phyloP scores from a whole-genome alignment of 2,888 invertebrate species.

The Pomacea canaliculata region DNA sequence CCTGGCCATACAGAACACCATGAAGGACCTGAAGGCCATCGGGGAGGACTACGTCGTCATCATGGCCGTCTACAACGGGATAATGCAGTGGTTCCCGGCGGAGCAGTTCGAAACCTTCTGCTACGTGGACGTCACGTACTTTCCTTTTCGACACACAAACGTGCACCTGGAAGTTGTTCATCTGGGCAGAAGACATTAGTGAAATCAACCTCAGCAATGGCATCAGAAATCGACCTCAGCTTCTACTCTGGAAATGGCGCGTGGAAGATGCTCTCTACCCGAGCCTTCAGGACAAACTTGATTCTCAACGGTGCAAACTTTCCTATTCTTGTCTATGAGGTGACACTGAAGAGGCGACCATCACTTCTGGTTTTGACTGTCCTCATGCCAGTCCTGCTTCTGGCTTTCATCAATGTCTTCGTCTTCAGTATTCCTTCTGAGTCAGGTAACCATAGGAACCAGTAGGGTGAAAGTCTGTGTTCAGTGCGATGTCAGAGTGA shows the following conservation, averaged over 20 bases:
- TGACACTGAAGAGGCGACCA: slow-evolving; percentile 7
- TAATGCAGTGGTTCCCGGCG: slow-evolving; percentile 7
- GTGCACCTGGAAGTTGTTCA: neutral
- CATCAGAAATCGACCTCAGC: neutral
- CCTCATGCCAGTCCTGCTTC: slow-evolving; percentile 10
- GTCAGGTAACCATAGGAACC: neutral
- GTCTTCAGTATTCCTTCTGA: slow-evolving; percentile 23
- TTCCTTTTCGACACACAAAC: slow-evolving; percentile 15
- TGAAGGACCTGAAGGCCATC: slow-evolving; percentile 18
- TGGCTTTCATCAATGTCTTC: slow-evolving; percentile 17
- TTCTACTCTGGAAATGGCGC: slow-evolving; percentile 4
- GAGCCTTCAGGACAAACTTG: neutral
- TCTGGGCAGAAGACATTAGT: slow-evolving; percentile 1
- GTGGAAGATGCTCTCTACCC: slow-evolving; percentile 6
- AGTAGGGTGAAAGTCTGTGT: too few relatives aligned
- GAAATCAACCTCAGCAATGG: neutral
- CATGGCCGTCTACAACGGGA: neutral
- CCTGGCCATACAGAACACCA: slow-evolving; percentile 7
- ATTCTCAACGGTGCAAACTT: neutral
- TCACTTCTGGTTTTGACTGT: slow-evolving; percentile 15
- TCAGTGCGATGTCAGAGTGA: too few relatives aligned
- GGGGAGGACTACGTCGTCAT: slow-evolving; percentile 12
- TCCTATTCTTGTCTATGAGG: neutral
- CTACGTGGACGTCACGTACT: slow-evolving; percentile 18
- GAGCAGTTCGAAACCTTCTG: slow-evolving; percentile 19